phyloP scores from a whole-genome alignment of 2,113 vertebrate genomes.

The Formicarius rufipectus region DNA sequence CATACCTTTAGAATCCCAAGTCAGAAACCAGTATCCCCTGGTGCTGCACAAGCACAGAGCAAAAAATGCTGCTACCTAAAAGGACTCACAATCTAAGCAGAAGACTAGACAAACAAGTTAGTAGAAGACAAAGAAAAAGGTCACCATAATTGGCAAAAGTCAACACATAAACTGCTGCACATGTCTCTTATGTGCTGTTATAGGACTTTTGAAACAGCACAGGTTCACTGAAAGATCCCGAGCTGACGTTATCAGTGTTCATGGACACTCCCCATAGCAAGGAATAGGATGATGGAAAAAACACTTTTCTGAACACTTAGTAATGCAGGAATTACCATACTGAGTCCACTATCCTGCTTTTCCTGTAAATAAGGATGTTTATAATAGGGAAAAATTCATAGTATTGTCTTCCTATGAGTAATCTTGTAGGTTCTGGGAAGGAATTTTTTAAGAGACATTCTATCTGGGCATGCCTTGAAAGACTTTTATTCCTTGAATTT shows the following conservation, averaged over 20 bases:
- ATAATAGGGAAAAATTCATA: background rate
- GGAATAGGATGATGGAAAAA: background rate
- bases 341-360: background rate
- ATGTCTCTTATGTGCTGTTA: background rate
- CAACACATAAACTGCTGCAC: background rate
- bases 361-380: background rate
- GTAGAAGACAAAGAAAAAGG: background rate
- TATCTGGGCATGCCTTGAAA: background rate
- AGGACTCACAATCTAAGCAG: background rate
- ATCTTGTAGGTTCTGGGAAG: background rate
- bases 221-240: background rate
- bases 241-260: background rate
- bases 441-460: background rate
- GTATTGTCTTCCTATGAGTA: background rate
- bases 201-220: background rate
- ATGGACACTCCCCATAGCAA: rapidly evolving
- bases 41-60: background rate
- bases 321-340: background rate
- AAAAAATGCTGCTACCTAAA: background rate
- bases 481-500: background rate
- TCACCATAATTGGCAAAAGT: background rate
- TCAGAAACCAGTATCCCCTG: background rate
- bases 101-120: background rate
- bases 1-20: background rate
- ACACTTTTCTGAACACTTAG: background rate